Evolutionary conservation across 2,113 vertebrate genomes (phyloP), one percentile per base, ranked within the genome.

Genomic region (Pachypanchax playfairii): DNA sequence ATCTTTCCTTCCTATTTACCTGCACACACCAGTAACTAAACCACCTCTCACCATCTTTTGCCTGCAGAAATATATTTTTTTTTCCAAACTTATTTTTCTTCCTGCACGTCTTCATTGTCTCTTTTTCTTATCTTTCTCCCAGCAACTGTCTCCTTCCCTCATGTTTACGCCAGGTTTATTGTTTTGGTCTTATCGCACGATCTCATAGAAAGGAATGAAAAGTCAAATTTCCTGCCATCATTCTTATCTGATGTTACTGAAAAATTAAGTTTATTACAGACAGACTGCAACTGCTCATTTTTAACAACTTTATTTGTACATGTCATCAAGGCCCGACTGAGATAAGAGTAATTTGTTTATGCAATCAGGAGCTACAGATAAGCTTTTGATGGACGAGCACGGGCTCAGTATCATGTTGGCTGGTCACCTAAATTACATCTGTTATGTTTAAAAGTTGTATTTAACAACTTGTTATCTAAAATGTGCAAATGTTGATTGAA

Each of bases 31-130:
- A n/a, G n/a, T n/a, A n/a, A n/a, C n/a, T n/a, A n/a, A n/a, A n/a
- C n/a, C n/a, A 35, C n/a, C 26, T 57, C 43, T 35, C 39, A 11
- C 63, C 31, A 63, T 61, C 54, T 15, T 25, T 31, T 67, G 66
- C 80, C 82, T 82, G 60, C 72, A 77, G 44, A 80, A 89, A 85
- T 70, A 72, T 0, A 24, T 81, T 77, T 74, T 29, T 68, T 83
- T 77, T 83, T 75, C 74, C 67, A 49, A 17, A 39, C 22, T 24
- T 28, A 65, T 72, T 65, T 66, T 49, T 75, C 58, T 20, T 6
- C 77, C 51, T 70, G 65, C 42, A 48, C 55, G 26, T 64, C 62
- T 71, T 73, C 61, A 75, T 39, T 20, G 29, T 73, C 78, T 76
- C 29, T 35, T 25, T 36, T 43, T 61, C n/a, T 71, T 35, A 11